A percentile compares a stretch with the other conserved stretches of the same genome.
Conservation (phyloP, 2,113 vertebrate species). For the Protomyctophum bolini region DNA sequence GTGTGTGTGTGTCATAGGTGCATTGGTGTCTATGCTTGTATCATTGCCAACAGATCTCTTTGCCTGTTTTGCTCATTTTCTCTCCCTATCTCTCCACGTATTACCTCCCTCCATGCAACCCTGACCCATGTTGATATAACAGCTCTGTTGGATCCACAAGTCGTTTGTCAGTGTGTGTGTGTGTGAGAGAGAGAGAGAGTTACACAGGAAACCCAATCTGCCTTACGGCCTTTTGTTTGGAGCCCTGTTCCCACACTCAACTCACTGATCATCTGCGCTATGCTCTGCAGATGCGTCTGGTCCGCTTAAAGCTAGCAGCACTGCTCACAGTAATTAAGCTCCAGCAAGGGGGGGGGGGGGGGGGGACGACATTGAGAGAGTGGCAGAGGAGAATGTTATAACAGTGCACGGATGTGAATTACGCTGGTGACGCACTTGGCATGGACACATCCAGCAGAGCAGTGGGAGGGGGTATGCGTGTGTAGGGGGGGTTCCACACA, state of each 20-base stretch:
- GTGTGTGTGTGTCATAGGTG: background rate
- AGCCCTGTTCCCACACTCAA: conserved; percentile 71
- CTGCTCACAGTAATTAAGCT: conserved; percentile 42
- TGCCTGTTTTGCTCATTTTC: conserved; percentile 6
- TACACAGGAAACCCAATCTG: conserved; percentile 66
- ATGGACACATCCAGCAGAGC: background rate
- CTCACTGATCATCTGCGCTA: conserved; percentile 50
- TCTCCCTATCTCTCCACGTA: background rate
- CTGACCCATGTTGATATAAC: conserved; percentile 43
- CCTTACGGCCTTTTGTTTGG: conserved; percentile 58
- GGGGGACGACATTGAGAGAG: conserved; percentile 31
- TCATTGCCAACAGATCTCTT: background rate
- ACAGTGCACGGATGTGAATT: conserved; percentile 40
- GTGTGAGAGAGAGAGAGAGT: conserved; percentile 3
- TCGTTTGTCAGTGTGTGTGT: conserved; percentile 27
- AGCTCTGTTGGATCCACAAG: conserved; percentile 49
- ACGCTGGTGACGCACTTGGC: conserved; percentile 46
- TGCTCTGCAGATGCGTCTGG: conserved; percentile 46
- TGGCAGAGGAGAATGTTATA: conserved; percentile 28
- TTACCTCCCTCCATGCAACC: conserved; percentile 6
- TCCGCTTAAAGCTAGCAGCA: conserved; percentile 42
- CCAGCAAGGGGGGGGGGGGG: too few species aligned
- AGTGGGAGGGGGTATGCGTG: background rate
- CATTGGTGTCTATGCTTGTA: background rate
- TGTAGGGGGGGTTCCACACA: conserved; percentile 30